Evolutionary conservation across 2,113 vertebrate genomes (phyloP), one percentile per base, ranked within the genome.

Genomic region (Tapirus terrestris): DNA sequence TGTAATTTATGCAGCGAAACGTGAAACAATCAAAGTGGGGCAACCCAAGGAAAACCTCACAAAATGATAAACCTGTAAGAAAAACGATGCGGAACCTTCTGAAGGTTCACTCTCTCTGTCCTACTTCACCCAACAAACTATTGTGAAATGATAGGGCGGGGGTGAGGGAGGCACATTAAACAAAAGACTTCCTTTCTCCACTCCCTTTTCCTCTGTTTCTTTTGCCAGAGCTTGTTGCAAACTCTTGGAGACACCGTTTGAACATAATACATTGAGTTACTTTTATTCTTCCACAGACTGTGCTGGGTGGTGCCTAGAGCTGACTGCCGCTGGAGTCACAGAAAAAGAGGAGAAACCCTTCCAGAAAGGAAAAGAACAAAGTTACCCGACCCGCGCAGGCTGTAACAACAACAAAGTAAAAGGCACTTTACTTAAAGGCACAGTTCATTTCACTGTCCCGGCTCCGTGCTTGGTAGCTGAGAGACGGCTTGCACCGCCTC

Each of bases 151-250:
- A 67, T 31, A 43, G 43, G 82, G 91, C 36, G 25, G 72, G 23
- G 51, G n/a, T 39, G 36, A 58, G 67, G 29, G 80, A 5, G 25
- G 21, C 6, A n/a, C n/a, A 3, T 48, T 86, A 97, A 98, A 98
- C 96, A 98, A 98, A 98, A 98, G 97, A 96, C 94, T 98, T 96
- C 92, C 95, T 96, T 89, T 92, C n/a, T 63, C 11, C 58, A 68
- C 33, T 68, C 68, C 56, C 72, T 70, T 85, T 97, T 51, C 92
- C 43, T 89, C 56, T 45, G 77, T 80, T 88, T 84, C 94, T 81
- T 89, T 73, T 70, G 63, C 67, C 76, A 88, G 58, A 70, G 82
- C 36, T 88, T 75, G 89, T 88, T 89, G 60, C 45, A 96, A 97
- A 97, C 67, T 96, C 91, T 72, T 83, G 56, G 73, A 96, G 95